phyloP scores from a whole-genome alignment of 2,113 vertebrate species.

The Grammomys dolichurus region DNA sequence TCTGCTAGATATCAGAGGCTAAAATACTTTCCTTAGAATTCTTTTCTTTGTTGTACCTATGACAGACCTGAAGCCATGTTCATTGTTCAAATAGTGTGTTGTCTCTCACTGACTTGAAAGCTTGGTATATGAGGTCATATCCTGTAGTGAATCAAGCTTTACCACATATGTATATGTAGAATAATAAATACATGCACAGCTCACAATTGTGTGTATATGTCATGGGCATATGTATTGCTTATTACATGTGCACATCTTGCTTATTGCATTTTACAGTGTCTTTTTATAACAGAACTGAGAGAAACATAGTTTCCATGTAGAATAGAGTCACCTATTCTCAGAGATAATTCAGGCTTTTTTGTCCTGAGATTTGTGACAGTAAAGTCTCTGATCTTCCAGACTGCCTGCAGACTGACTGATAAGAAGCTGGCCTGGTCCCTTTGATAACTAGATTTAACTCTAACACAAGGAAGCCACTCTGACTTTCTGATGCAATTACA shows the following conservation, averaged over 20 bases:
- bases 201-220: not conserved
- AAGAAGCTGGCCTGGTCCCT: conserved; percentile 11
- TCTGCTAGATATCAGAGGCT: not conserved
- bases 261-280: not conserved
- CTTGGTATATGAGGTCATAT: not conserved
- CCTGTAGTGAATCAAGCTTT: not conserved
- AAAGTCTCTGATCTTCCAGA: not conserved
- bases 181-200: not conserved
- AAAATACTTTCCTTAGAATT: not conserved
- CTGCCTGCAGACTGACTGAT: not conserved
- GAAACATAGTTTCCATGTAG: not conserved
- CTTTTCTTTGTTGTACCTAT: not conserved
- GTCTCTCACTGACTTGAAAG: not conserved
- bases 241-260: too few species aligned
- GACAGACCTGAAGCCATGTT: not conserved
- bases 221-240: too few species aligned
- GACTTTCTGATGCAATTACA: conserved; percentile 47
- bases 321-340: not conserved
- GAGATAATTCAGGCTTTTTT: not conserved
- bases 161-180: not conserved
- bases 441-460: conserved; percentile 54
- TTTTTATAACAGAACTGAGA: not conserved
- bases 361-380: not conserved
- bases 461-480: not conserved
- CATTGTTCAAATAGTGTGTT: not conserved